phyloP scores from a whole-genome alignment of 2,888 invertebrate genomes.

The Trichogramma dendrolimi region DNA sequence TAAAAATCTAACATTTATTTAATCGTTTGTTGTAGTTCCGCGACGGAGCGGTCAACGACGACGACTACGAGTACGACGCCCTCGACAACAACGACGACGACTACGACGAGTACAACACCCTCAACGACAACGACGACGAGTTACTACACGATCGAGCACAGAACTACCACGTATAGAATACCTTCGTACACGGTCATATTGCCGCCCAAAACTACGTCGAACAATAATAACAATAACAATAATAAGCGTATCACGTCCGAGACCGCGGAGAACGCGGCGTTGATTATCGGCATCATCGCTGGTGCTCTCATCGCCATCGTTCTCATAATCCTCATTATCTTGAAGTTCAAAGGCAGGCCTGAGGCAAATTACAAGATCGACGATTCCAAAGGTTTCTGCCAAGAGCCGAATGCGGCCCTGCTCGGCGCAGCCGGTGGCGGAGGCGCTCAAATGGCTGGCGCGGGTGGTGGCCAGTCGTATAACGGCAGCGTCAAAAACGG shows the following conservation, averaged over 20 bases:
- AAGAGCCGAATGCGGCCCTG: conserved; percentile 76
- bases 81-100: not conserved
- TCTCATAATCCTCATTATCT: conserved; percentile 81
- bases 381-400: conserved; percentile 72
- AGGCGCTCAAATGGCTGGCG: not conserved
- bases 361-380: conserved; percentile 93
- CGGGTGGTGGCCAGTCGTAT: conserved; percentile 49
- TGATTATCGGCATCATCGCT: conserved; percentile 85
- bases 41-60: conserved; percentile 43
- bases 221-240: conserved; percentile 47
- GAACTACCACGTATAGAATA: conserved; percentile 35
- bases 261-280: conserved; percentile 69
- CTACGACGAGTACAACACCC: not conserved
- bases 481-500: conserved; percentile 46
- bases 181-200: conserved; percentile 14
- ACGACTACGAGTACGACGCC: conserved; percentile 30
- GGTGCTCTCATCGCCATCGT: conserved; percentile 87
- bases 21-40: conserved; percentile 33
- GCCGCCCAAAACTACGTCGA: conserved; percentile 26
- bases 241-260: conserved; percentile 61
- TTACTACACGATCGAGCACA: conserved; percentile 38
- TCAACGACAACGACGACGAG: conserved; percentile 6
- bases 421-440: conserved; percentile 55
- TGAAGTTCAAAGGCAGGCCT: conserved; percentile 79
- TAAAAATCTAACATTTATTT: too few species aligned